Percentiles rank a stretch among this genome's conserved stretches.
These are phyloP conservation scores for Lerista edwardsae DNA, from an alignment of 2,797 vertebrate species.

Conservation along the genomic window DNA sequence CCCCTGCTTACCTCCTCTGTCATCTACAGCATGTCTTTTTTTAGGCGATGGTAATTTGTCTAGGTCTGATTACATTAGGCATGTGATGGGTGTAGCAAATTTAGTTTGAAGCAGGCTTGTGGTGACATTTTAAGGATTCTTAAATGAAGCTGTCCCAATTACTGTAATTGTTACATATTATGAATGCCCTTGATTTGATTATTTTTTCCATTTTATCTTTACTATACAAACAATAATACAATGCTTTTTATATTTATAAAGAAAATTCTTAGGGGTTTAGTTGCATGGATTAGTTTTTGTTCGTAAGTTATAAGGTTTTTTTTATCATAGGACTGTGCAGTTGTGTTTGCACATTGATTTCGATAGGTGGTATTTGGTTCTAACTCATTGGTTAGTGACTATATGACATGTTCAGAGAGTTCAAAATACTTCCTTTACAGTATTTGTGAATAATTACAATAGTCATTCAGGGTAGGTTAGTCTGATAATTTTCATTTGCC, in stretches of 20 bases:
- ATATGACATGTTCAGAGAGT: neutral
- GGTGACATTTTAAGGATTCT: conserved; percentile 20
- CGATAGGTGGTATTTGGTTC: too few relatives aligned
- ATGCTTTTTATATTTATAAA: neutral
- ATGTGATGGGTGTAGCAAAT: conserved; percentile 14
- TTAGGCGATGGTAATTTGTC: conserved; percentile 31
- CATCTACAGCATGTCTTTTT: conserved; percentile 16
- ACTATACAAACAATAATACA: neutral
- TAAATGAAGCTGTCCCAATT: neutral
- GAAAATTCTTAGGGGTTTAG: neutral
- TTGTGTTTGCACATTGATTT: neutral
- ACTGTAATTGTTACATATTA: conserved; percentile 7
- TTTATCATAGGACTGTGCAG: neutral
- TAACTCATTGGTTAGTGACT: neutral
- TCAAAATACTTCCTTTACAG: neutral
- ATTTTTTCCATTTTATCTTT: neutral
- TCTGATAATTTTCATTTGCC: neutral
- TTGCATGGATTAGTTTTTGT: neutral
- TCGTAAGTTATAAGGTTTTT: neutral
- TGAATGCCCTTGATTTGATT: neutral
- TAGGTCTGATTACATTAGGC: conserved; percentile 25
- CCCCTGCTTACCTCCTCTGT: neutral
- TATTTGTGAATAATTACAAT: neutral
- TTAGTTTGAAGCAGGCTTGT: conserved; percentile 27
- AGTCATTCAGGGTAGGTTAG: neutral